Base-by-base conservation (phyloP, 2,797 vertebrate genomes). In the Moxostoma hubbsi region DNA sequence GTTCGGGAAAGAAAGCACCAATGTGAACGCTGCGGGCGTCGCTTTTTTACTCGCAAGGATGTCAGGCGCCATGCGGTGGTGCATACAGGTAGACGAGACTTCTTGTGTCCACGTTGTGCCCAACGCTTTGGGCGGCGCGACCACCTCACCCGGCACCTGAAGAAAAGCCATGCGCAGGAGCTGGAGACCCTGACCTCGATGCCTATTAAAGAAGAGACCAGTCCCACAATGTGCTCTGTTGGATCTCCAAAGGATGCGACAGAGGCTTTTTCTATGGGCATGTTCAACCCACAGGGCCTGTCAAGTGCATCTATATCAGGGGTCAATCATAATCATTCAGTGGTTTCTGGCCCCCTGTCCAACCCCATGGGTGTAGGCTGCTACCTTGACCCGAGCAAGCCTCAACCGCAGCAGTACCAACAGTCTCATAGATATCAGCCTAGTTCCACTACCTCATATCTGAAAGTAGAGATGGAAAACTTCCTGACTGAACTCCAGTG, bases 81-180 rank as follows among this genome's bases (percentile, higher is more conserved):
- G 59, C 97, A 99, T 92, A 99, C 97, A 0, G 97, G 97, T 0
- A 90, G 97, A 69, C 96, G 98, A 45, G 97, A 99, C 90, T 99
- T 99, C 90, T 84, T 98, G 65, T 99, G 97, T 90, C 96, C 97
- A 2, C 96, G 96, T 85, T 99, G 97, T 2, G 95, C 97, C 1
- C 97, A 99, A 79, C 94, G 97, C 59, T 98, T 99, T 0, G 97
- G 97, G 53, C 94, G 97, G 55, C 95, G 98, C 51, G 97, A 99
- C 85, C 97, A 99, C 86, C 93, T 99, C 85, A 99, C 97, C 8
- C 93, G 97, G 74, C 97, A 99, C 86, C 89, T 98, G 89, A 99
- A 99, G 92, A 99, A 99, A 89, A 99, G 97, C 92, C 97, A 99
- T 62, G 96, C 96, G 0, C 97, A 98, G 89, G 97, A 99, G 71